Conservation (phyloP, 2,888 invertebrate genomes). For the Choreutis nemorana region DNA sequence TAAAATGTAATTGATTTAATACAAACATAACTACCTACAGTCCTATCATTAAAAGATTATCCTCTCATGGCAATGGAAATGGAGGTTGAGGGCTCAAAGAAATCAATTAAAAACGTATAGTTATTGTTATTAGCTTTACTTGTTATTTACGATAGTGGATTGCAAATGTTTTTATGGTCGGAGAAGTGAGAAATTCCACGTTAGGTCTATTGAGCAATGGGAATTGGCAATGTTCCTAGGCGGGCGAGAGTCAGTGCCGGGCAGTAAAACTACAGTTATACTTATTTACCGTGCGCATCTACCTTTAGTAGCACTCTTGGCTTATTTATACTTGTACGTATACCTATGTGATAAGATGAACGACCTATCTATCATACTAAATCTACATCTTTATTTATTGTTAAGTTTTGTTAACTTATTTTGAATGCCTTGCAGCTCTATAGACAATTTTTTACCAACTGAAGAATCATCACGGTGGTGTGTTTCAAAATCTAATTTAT, state of each 20-base stretch:
- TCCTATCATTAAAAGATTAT: conserved; percentile 11
- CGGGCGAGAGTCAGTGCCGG: conserved; percentile 40
- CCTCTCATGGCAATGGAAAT: conserved; percentile 20
- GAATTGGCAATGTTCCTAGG: conserved; percentile 62
- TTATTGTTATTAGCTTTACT: too few relatives aligned
- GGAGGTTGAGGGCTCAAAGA: too few relatives aligned
- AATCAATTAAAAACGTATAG: too few relatives aligned
- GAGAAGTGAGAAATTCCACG: conserved; percentile 59
- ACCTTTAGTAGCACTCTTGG: conserved; percentile 40
- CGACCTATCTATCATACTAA: too few relatives aligned
- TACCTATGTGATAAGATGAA: too few relatives aligned
- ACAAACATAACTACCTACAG: conserved; percentile 2
- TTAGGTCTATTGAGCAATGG: conserved; percentile 50
- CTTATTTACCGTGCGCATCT: conserved; percentile 63
- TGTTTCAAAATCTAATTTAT: too few relatives aligned
- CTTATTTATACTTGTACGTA: conserved; percentile 34
- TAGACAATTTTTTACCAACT: too few relatives aligned
- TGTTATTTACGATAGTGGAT: conserved; percentile 32
- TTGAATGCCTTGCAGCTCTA: too few relatives aligned
- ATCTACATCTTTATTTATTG: too few relatives aligned
- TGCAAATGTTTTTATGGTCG: conserved; percentile 46
- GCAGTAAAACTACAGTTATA: conserved; percentile 61
- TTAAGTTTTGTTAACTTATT: too few relatives aligned
- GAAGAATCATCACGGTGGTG: too few relatives aligned
- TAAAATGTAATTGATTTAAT: too few relatives aligned